Base-by-base conservation (phyloP, 2,797 vertebrate genomes). In the Thunnus albacares region DNA sequence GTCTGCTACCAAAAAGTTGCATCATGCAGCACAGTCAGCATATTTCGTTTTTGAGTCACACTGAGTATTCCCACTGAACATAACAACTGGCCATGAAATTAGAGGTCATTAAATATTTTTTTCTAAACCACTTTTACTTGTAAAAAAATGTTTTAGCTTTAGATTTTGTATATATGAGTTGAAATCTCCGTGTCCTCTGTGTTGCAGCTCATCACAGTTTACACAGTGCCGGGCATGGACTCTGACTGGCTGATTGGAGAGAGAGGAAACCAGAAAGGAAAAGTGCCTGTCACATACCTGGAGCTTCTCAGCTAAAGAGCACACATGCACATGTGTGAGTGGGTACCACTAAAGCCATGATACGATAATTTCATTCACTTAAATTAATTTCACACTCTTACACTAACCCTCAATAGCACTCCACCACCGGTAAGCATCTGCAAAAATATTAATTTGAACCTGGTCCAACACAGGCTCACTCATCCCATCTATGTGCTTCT, bases 211-310 rank as follows among this genome's bases (percentile, higher is more conserved):
- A 98, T 99, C 89, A 99, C 97, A 0, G 97, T 99, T 89, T 98
- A 98, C 95, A 98, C 97, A 28, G 93, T 99, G 82, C 97, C 97
- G 0, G 98, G 98, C 67, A 99, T 99, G 97, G 98, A 99, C 80
- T 97, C 97, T 0, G 98, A 99, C 87, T 99, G 98, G 98, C 97
- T 99, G 83, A 87, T 99, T 15, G 98, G 98, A 60, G 98, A 99
- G 93, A 92, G 96, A 79, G 97, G 97, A 58, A 98, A 98, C 91
- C 96, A 96, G 91, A 98, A 97, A 86, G 98, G 98, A 77, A 99
- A 97, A 86, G 98, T 99, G 84, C 98, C 98, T 0, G 97, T 99
- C 83, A 99, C 98, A 71, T 99, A 99, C 93, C 92, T 99, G 96
- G 98, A 99, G 93, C 96, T 99, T 73, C 96, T 99, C 78, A 98